Evolutionary conservation across 2,797 vertebrate species (phyloP), one percentile per base, ranked within the genome.

Genomic region (Eutrigla gurnardus): DNA sequence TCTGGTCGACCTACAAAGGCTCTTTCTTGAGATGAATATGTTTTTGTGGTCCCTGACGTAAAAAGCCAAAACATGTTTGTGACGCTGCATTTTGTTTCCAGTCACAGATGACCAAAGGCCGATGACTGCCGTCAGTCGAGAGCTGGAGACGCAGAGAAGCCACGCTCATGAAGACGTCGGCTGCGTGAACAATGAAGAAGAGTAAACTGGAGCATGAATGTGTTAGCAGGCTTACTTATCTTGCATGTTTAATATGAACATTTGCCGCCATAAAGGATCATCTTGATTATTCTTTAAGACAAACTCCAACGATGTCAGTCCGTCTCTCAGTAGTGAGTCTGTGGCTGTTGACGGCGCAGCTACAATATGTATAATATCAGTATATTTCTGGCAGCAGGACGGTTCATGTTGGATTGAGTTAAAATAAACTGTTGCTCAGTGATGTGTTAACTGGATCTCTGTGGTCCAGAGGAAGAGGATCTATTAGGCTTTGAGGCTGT

Each of bases 81-180:
- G 25, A 25, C 25, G 25, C 25, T 25, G 25, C 25, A 25, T 25
- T 75, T 52, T 46, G 46, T 78, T 83, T 90, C 4, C 82, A 95
- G 95, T 92, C 94, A 54, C 94, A 95, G 87, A 85, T 93, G 18
- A 88, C 59, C 73, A 95, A 94, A 92, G 86, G 90, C 15, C 72
- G 78, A 82, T 94, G 92, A 94, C 53, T 4, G 35, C 32, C 17
- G 52, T 45, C 35, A 33, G 10, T 39, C 37, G 3, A 73, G 49
- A 70, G 11, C 40, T 4, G 57, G 43, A 58, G 40, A 35, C 0
- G 58, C n/a, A 46, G 18, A 53, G 33, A 35, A 65, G 32, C 40
- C 33, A 14, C 18, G 37, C 7, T 55, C 18, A 53, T 2, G 35
- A 47, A 3, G 36, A 50, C 4, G 14, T 45, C 39, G 14, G 35